These are phyloP conservation scores for Aurelia aurita DNA, from an alignment of 30 jellyfish, hydroid and myxozoan genomes.

Conservation along the genomic window DNA sequence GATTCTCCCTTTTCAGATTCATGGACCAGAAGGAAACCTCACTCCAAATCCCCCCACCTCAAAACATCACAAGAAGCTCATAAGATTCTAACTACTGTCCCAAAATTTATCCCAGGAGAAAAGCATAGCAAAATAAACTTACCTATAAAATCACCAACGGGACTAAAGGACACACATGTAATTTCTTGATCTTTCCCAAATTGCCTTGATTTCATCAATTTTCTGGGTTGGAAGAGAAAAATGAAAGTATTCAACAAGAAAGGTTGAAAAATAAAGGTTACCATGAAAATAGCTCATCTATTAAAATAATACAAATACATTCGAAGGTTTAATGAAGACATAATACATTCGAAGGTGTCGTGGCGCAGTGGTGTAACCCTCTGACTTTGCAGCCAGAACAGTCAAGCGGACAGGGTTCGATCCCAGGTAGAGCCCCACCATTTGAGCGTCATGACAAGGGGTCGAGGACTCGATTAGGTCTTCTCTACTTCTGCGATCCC, in stretches of 20 bases:
- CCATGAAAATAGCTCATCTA: neutral
- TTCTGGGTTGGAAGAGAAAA: neutral
- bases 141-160: conserved; percentile 59
- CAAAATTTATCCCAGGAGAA: neutral
- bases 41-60: conserved; percentile 17
- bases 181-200: conserved; percentile 71
- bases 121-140: neutral
- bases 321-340: no score
- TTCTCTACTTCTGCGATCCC: no score
- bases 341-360: no score
- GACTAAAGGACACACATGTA: conserved; percentile 55
- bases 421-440: no score
- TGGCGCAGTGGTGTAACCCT: no score
- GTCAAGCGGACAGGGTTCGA: no score
- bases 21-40: no score
- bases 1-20: no score
- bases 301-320: no score
- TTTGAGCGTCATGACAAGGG: no score
- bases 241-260: neutral
- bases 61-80: neutral
- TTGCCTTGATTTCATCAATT: conserved; percentile 39
- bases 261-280: neutral
- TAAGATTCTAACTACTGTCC: neutral
- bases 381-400: no score
- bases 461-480: no score